These are phyloP conservation scores for Drosophila meridiana DNA, from an alignment of 2,888 invertebrate genomes.

Conservation along the genomic window DNA sequence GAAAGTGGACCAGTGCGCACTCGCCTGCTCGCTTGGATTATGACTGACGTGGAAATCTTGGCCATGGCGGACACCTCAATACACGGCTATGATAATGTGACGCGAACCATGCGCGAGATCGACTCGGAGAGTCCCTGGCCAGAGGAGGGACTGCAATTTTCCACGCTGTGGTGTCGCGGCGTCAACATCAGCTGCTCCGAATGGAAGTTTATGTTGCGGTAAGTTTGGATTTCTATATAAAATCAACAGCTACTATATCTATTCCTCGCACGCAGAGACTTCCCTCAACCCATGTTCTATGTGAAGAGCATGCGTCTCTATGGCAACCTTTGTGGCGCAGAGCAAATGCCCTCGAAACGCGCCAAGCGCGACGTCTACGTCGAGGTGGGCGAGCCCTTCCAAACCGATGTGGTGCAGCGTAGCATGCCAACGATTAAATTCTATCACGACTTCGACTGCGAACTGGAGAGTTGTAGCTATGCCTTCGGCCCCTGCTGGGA, in stretches of 20 bases:
- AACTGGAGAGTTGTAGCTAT: constrained; percentile 94
- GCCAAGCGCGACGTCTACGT: constrained; percentile 86
- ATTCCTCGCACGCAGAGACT: constrained; percentile 88
- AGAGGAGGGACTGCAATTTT: constrained; percentile 94
- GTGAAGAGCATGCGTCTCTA: constrained; percentile 93
- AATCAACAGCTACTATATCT: no score
- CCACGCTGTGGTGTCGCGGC: constrained; percentile 96
- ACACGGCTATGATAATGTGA: constrained; percentile 92
- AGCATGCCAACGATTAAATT: constrained; percentile 98
- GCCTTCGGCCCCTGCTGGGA: constrained; percentile 99
- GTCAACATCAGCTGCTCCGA: constrained; percentile 92
- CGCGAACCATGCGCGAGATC: constrained; percentile 90
- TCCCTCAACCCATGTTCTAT: constrained; percentile 96
- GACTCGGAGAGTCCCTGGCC: constrained; percentile 97
- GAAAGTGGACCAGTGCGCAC: constrained; percentile 88
- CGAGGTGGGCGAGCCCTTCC: constrained; percentile 94
- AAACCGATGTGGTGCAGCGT: constrained; percentile 92
- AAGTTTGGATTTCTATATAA: background rate
- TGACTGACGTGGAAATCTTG: constrained; percentile 88
- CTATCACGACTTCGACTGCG: constrained; percentile 98
- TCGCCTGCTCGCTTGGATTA: constrained; percentile 94
- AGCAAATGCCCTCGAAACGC: constrained; percentile 91
- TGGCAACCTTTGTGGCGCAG: constrained; percentile 96
- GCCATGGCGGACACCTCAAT: constrained; percentile 94
- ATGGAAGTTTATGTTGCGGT: constrained; percentile 93